These are phyloP conservation scores for Drosophila falleni DNA, from an alignment of 2,888 invertebrate genomes.

Conservation along the genomic window DNA sequence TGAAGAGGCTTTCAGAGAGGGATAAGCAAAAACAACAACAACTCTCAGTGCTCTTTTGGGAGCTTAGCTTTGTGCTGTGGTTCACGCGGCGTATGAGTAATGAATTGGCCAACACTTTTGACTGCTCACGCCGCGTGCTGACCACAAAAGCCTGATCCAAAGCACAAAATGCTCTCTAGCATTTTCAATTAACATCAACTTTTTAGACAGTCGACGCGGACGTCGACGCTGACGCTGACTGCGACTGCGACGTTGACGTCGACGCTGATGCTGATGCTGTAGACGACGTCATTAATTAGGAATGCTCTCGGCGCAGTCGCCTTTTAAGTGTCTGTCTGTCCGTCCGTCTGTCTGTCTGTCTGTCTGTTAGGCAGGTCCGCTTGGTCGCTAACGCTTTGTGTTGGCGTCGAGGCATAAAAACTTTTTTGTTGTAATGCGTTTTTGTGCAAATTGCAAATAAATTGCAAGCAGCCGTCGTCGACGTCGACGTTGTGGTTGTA, in stretches of 20 bases:
- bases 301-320: slow-evolving; percentile 68
- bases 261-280: background rate
- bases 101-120: slow-evolving; percentile 58
- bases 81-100: slow-evolving; percentile 69
- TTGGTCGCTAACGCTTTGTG: slow-evolving; percentile 68
- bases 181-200: slow-evolving; percentile 63
- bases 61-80: slow-evolving; percentile 28
- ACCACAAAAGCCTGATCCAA: slow-evolving; percentile 16
- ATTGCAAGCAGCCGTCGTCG: slow-evolving; percentile 57
- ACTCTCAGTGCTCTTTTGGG: background rate
- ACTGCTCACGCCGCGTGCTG: slow-evolving; percentile 39
- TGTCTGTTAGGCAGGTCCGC: slow-evolving; percentile 28
- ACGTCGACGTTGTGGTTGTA: slow-evolving; percentile 10
- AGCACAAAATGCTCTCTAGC: slow-evolving; percentile 45
- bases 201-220: slow-evolving; percentile 24
- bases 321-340: slow-evolving; percentile 63
- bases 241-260: slow-evolving; percentile 6
- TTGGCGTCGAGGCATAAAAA: slow-evolving; percentile 72
- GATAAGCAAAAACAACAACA: background rate
- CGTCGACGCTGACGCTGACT: background rate
- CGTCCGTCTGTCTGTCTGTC: slow-evolving; percentile 21
- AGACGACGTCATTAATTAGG: slow-evolving; percentile 74
- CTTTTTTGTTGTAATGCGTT: slow-evolving; percentile 60
- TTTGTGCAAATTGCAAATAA: slow-evolving; percentile 76
- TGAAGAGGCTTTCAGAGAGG: background rate